Base-by-base conservation (phyloP, 2,113 vertebrate species). In the Microcebus jonahi region DNA sequence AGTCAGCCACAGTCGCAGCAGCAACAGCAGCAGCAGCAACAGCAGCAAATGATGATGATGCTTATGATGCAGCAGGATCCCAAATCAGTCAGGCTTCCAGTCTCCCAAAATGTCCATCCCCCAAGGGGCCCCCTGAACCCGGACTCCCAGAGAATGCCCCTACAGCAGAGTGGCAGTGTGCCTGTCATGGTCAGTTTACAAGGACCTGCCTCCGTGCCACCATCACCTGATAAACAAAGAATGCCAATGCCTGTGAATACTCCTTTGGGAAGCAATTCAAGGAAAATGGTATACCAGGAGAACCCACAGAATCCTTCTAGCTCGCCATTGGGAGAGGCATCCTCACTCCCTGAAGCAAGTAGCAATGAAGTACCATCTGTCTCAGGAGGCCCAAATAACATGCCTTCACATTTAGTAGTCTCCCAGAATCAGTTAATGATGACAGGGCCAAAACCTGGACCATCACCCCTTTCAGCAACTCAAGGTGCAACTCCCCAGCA, bases 21-120 rank as follows among this genome's bases (percentile, higher is more conserved):
- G 87, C 99, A 99, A 50, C 99, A 99, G 50, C 98, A 99, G 20
- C 99, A 98, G 87, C 99, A 99, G 57, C 99, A 99, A 45, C 99
- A 99, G 31, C 99, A 99, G 76, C 99, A 99, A 91, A 99, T 99
- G 99, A 99, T 99, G 99, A 99, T 99, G 99, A 99, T 99, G 99
- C 97, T 99, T 48, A 99, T 99, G 99, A 99, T 99, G 99, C 99
- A 99, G 90, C 99, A 99, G 97, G 99, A 99, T 83, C 99, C 99
- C 82, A 99, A 99, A 91, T 98, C 99, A 1, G 98, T 98, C 97
- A 99, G 99, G 95, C 99, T 99, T 98, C 99, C 99, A 20, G 98
- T 99, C 27, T 98, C 99, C 39, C 99, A 99, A 86, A 99, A 99
- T 88, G 98, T 99, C 48, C 99, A 99, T 29, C 98, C 99, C 2